phyloP scores from a whole-genome alignment of 2,113 vertebrate genomes.

The Phyllopteryx taeniolatus region DNA sequence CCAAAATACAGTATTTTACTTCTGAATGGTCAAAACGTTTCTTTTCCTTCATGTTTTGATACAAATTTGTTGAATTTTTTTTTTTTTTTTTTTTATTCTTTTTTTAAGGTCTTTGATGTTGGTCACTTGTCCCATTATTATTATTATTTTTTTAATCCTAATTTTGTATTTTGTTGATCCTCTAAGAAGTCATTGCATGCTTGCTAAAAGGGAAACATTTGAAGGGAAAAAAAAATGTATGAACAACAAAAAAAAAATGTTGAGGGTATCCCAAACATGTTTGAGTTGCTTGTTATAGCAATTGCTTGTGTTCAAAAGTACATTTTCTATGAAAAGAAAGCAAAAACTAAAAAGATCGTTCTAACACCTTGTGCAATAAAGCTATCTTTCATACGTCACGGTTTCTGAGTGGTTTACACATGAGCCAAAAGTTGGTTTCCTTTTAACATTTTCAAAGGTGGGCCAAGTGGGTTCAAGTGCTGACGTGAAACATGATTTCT shows the following conservation, averaged over 20 bases:
- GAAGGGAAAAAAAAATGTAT: slow-evolving; percentile 72
- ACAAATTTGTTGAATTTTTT: slow-evolving; percentile 72
- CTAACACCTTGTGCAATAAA: slow-evolving; percentile 99
- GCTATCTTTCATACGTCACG: slow-evolving; percentile 89
- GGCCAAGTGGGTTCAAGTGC: no score
- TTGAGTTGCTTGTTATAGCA: slow-evolving; percentile 94
- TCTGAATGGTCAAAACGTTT: slow-evolving; percentile 62
- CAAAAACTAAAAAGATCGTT: slow-evolving; percentile 89
- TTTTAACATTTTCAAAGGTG: no score
- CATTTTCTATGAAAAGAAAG: slow-evolving; percentile 95
- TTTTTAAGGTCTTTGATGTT: slow-evolving; percentile 69
- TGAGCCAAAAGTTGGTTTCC: neutral
- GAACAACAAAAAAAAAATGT: slow-evolving; percentile 66
- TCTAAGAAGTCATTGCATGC: slow-evolving; percentile 89
- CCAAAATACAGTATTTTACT: slow-evolving; percentile 65
- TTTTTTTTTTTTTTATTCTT: slow-evolving; percentile 70
- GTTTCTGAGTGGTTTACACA: slow-evolving; percentile 45
- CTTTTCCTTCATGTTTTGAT: slow-evolving; percentile 70
- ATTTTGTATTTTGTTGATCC: slow-evolving; percentile 72
- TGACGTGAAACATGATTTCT: no score
- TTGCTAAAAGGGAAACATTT: slow-evolving; percentile 80
- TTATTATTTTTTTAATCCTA: slow-evolving; percentile 61
- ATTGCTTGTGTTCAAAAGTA: slow-evolving; percentile 98
- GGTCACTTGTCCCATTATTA: slow-evolving; percentile 75
- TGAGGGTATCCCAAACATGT: slow-evolving; percentile 77